These are phyloP conservation scores for Erpobdella octoculata DNA, from an alignment of 2,888 invertebrate species.

Conservation along the genomic window DNA sequence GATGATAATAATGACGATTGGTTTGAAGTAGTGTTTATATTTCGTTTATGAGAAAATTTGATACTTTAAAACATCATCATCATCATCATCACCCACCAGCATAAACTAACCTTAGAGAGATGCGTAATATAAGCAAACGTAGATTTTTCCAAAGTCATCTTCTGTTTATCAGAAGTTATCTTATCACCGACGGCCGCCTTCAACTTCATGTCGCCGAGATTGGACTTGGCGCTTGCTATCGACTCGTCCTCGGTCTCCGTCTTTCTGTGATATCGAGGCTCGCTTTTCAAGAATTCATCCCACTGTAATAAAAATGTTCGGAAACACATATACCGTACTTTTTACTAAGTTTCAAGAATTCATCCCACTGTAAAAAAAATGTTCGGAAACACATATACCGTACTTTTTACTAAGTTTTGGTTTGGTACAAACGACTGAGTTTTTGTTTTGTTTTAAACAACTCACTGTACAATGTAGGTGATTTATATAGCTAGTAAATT, in stretches of 20 bases:
- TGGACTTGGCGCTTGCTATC: conserved; percentile 10
- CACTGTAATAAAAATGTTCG: not conserved
- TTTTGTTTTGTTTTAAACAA: too few species aligned
- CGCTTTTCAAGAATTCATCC: conserved; percentile 13
- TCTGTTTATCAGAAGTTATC: conserved; percentile 4
- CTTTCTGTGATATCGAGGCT: not conserved
- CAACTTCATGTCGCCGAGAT: conserved; percentile 26
- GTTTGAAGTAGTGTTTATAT: too few species aligned
- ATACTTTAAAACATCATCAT: not conserved
- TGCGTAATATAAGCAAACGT: not conserved
- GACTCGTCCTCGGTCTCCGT: not conserved
- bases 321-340: not conserved
- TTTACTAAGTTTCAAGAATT: not conserved
- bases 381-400: not conserved
- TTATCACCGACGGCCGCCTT: conserved; percentile 6
- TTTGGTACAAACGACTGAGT: too few species aligned
- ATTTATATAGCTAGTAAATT: too few species aligned
- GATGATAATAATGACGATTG: not conserved
- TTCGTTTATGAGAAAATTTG: too few species aligned
- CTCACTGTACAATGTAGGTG: too few species aligned
- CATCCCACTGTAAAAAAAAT: not conserved
- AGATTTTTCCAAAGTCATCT: conserved; percentile 16
- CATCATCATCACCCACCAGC: not conserved
- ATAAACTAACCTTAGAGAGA: not conserved
- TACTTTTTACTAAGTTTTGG: too few species aligned